Percentiles rank a stretch among this genome's conserved stretches.
phyloP scores from a whole-genome alignment of 2,113 vertebrate genomes.

The Boulengeromyrus knoepffleri region DNA sequence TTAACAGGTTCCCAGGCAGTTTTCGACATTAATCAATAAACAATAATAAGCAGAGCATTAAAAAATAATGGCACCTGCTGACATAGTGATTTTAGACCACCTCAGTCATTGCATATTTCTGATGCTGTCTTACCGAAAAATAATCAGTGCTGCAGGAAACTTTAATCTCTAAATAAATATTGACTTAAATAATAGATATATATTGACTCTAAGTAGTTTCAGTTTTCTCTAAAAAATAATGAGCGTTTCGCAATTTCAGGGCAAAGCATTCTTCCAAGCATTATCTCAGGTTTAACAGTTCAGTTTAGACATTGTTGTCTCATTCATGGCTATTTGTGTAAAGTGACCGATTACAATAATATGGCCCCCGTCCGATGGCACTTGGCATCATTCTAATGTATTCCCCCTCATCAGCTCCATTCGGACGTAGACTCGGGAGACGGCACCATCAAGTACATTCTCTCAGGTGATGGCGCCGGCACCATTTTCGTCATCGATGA shows the following conservation, averaged over 20 bases:
- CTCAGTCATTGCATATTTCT: conserved; percentile 4
- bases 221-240: not conserved
- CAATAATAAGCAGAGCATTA: conserved; percentile 11
- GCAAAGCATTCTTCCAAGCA: not conserved
- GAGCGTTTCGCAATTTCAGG: not conserved
- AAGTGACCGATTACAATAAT: not conserved
- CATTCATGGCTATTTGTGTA: not conserved
- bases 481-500: conserved; percentile 98
- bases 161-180: not conserved
- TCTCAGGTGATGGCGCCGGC: conserved; percentile 94
- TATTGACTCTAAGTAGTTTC: not conserved
- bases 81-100: not conserved
- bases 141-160: not conserved
- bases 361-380: not conserved
- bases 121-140: not conserved
- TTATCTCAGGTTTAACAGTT: not conserved
- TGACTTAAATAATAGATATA: not conserved
- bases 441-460: conserved; percentile 96
- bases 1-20: conserved; percentile 23
- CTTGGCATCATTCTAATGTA: not conserved
- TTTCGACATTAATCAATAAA: conserved; percentile 30
- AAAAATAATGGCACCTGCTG: conserved; percentile 11
- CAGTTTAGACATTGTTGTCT: not conserved
- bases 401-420: conserved; percentile 74
- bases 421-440: conserved; percentile 90